Conservation (phyloP, 1,140 invertebrate species). For the Carcinoscorpius rotundicauda region DNA sequence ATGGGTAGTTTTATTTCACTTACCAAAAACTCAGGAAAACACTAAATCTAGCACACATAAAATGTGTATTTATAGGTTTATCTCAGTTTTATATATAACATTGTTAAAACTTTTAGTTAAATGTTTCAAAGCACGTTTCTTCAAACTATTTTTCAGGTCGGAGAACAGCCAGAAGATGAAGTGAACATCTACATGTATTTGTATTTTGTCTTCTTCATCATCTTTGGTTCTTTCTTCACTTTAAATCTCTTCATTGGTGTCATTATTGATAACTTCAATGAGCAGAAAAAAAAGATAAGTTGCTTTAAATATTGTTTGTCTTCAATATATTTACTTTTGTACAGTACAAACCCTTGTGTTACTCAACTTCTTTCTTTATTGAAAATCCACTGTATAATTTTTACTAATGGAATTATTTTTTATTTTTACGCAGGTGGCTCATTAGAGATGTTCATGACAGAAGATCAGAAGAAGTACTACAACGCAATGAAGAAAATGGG, state of each 20-base stretch:
- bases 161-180: conserved; percentile 83
- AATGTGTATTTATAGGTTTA: too few species aligned
- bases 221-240: conserved; percentile 95
- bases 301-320: too few species aligned
- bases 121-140: conserved; percentile 6
- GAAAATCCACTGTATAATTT: too few species aligned
- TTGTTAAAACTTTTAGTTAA: conserved; percentile 2
- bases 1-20: background rate
- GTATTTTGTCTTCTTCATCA: conserved; percentile 96
- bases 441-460: conserved; percentile 99
- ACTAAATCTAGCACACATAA: too few species aligned
- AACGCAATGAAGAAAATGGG: conserved; percentile 99
- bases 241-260: conserved; percentile 96
- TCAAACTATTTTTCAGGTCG: conserved; percentile 31
- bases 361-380: too few species aligned
- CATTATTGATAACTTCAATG: conserved; percentile 97
- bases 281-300: conserved; percentile 87
- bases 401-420: background rate
- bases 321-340: too few species aligned
- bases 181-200: conserved; percentile 94
- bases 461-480: conserved; percentile 99
- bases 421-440: conserved; percentile 70
- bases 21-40: too few species aligned
- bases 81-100: background rate
- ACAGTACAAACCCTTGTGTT: too few species aligned